Conservation (phyloP, 2,888 invertebrate genomes). For the Idaea aversata region DNA sequence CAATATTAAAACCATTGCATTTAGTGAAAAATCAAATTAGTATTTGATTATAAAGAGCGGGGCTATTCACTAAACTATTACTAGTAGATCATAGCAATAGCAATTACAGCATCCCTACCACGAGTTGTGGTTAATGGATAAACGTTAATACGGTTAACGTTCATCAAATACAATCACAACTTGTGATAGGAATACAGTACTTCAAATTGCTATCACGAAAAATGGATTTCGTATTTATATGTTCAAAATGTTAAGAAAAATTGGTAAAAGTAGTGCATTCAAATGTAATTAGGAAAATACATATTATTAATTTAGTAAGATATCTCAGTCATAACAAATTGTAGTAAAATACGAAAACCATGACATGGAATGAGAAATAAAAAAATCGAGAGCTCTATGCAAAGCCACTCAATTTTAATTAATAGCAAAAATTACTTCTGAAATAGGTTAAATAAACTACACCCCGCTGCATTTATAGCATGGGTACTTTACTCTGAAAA, state of each 20-base stretch:
- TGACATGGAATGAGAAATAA: constrained; percentile 16
- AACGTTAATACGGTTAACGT: too few relatives aligned
- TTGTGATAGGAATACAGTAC: background rate
- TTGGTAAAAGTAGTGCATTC: too few relatives aligned
- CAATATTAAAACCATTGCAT: constrained; percentile 9
- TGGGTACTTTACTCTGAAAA: background rate
- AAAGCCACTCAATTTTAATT: constrained; percentile 38
- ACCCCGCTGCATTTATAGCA: background rate
- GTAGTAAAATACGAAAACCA: constrained; percentile 25
- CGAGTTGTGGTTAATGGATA: too few relatives aligned
- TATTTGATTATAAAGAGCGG: background rate
- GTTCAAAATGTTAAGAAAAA: background rate
- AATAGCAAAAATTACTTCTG: constrained; percentile 17
- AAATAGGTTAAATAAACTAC: background rate
- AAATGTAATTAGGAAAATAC: too few relatives aligned
- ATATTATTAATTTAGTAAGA: too few relatives aligned
- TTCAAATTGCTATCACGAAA: constrained; percentile 2
- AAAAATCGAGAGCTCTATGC: constrained; percentile 43
- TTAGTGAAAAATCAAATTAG: background rate
- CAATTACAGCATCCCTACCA: background rate
- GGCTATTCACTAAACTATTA: background rate
- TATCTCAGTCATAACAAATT: background rate
- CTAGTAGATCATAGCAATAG: background rate
- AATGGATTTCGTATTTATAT: constrained; percentile 13
- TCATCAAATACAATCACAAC: too few relatives aligned